Base-by-base conservation (phyloP, 2,888 invertebrate species). In the Aphidoletes aphidimyza region DNA sequence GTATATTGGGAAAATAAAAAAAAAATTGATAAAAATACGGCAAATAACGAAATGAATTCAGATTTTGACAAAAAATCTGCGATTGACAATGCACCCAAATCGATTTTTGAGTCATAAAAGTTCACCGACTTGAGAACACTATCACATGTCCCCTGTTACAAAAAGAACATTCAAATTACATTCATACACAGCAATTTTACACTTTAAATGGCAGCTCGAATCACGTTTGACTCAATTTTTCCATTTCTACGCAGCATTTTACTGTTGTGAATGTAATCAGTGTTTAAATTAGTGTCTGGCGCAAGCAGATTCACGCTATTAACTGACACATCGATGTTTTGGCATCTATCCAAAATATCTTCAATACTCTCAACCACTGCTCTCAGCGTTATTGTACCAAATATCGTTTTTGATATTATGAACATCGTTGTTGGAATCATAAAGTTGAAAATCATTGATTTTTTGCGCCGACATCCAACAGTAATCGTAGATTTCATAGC, bases 401-500 rank as follows among this genome's bases (percentile, higher is more conserved):
- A 91, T 1, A 91, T 90, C 0, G 93, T 93, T 86, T 93, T 93
- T 85, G 93, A 91, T 83, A 94, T 89, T 84, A 95, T 94, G 42
- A 94, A 89, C 30, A 93, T 89, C 88, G 93, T 93, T 0, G 94
- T 93, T 17, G 95, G 95, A 26, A 94, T 91, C 92, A 95, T 94
- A 88, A 94, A 95, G 78, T 94, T 94, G 88, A 94, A 91, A 19
- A 94, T 92, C 94, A 95, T 94, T 6, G 94, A 94, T 87, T 93
- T n/a, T 93, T 88, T 94, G 94, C 81, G 94, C 93, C 0, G 94
- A 94, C 92, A 95, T 93, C 93, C 94, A 95, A 88, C 95, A 95
- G 88, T 94, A 95, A 87, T 92, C 92, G 86, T 93, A 92, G 45
- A 92, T 93, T 90, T 95, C 94, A 88, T 94, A 94, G 86, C 94